Evolutionary conservation across 2,888 invertebrate genomes (phyloP).

Genomic region (Imbricaverruca yamaguchii): DNA sequence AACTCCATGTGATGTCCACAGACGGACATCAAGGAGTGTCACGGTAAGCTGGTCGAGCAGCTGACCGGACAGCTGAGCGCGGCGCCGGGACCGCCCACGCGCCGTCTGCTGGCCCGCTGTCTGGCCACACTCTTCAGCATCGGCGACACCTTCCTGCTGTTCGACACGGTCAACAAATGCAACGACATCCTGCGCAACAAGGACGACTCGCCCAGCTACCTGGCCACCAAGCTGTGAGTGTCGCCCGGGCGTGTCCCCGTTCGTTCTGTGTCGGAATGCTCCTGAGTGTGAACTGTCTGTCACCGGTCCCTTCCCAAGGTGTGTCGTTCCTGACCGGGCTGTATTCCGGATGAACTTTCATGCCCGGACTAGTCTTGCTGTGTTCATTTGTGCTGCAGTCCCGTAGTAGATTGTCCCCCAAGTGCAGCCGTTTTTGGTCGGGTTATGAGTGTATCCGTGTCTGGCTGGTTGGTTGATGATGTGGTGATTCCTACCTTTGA

Average conservation of each 20-base stretch:
- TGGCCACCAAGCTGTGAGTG: slow-evolving; percentile 87
- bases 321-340: no score
- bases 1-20: slow-evolving; percentile 43
- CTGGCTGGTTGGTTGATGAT: no score
- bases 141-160: slow-evolving; percentile 92
- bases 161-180: slow-evolving; percentile 95
- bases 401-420: no score
- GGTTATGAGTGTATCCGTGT: no score
- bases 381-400: no score
- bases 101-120: slow-evolving; percentile 82
- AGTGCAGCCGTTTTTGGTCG: no score
- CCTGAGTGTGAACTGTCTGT: no score
- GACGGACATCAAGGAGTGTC: slow-evolving; percentile 94
- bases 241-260: neutral
- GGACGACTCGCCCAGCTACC: slow-evolving; percentile 93
- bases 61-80: slow-evolving; percentile 81
- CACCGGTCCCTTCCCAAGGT: no score
- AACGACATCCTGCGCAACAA: slow-evolving; percentile 62
- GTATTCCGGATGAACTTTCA: no score
- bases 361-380: no score
- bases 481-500: no score
- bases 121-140: slow-evolving; percentile 91
- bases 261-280: no score
- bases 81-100: slow-evolving; percentile 86
- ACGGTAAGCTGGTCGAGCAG: slow-evolving; percentile 91